Conservation (phyloP, 1,140 invertebrate genomes). For the Sarcophaga peregrina region DNA sequence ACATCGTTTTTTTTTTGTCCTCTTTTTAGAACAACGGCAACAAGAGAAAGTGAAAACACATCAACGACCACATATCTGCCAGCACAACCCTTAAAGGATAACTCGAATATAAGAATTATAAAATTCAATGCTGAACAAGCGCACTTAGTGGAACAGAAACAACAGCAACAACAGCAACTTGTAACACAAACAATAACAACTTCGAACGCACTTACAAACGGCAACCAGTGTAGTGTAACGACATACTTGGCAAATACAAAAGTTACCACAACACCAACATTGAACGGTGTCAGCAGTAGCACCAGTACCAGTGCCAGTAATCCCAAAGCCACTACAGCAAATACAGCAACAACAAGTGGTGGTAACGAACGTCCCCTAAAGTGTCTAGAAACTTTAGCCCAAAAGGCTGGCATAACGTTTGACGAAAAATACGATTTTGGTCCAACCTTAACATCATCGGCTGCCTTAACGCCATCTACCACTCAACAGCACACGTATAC, state of each 20-base stretch:
- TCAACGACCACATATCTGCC: slow-evolving; percentile 44
- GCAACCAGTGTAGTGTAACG: not conserved
- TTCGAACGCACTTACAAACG: not conserved
- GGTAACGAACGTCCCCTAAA: slow-evolving; percentile 69
- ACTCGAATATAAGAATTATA: slow-evolving; percentile 58
- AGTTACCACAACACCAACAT: not conserved
- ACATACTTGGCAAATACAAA: slow-evolving; percentile 29
- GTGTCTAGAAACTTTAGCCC: slow-evolving; percentile 74
- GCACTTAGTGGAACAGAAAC: slow-evolving; percentile 41
- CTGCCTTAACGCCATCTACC: not conserved
- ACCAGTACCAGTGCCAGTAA: not conserved
- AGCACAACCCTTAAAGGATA: slow-evolving; percentile 60
- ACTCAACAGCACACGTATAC: not conserved
- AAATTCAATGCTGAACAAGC: slow-evolving; percentile 46
- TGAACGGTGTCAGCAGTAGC: not conserved
- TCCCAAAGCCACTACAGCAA: not conserved
- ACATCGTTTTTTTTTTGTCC: not conserved
- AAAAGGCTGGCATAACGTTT: slow-evolving; percentile 75
- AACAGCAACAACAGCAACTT: slow-evolving; percentile 40
- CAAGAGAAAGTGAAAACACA: slow-evolving; percentile 45
- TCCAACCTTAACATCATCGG: not conserved
- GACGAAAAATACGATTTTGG: slow-evolving; percentile 71
- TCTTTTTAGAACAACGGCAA: slow-evolving; percentile 28
- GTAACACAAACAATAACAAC: slow-evolving; percentile 46
- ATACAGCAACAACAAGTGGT: slow-evolving; percentile 16